Evolutionary conservation across 2,797 vertebrate genomes (phyloP).

Genomic region (Mustela erminea): DNA sequence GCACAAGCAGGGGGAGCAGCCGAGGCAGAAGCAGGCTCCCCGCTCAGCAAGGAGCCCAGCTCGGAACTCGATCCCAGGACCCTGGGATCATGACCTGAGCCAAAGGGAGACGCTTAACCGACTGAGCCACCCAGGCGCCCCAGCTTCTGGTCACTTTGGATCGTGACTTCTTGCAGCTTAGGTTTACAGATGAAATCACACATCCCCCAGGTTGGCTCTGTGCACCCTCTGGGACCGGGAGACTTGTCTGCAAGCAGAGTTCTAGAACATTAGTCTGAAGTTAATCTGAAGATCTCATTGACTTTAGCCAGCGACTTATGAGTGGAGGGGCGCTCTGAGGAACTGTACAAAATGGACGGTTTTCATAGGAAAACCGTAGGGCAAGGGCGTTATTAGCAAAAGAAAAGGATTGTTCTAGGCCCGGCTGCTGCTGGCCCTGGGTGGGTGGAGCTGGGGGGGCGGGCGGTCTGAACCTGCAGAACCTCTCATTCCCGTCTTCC

Average conservation of each 20-base stretch:
- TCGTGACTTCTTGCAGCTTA: fast-evolving
- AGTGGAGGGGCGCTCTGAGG: neutral
- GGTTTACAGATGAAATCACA: neutral
- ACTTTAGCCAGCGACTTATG: too few relatives aligned
- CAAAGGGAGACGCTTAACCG: too few relatives aligned
- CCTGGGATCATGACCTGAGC: too few relatives aligned
- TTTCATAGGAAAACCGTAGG: neutral
- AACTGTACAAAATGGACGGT: neutral
- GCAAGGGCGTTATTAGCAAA: neutral
- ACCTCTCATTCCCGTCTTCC: neutral
- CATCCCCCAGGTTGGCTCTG: neutral
- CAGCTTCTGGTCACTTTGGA: neutral
- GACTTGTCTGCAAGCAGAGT: neutral
- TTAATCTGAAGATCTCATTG: neutral
- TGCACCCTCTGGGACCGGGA: neutral
- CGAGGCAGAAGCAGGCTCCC: too few relatives aligned
- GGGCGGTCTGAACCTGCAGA: neutral
- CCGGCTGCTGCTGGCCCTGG: fast-evolving
- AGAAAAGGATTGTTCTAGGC: neutral
- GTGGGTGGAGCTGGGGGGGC: neutral
- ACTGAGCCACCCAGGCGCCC: too few relatives aligned
- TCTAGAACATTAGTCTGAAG: neutral
- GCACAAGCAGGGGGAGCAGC: too few relatives aligned
- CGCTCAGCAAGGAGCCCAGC: too few relatives aligned
- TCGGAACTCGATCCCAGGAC: too few relatives aligned